phyloP scores from a whole-genome alignment of 2,797 vertebrate species.

The Alcedo atthis region DNA sequence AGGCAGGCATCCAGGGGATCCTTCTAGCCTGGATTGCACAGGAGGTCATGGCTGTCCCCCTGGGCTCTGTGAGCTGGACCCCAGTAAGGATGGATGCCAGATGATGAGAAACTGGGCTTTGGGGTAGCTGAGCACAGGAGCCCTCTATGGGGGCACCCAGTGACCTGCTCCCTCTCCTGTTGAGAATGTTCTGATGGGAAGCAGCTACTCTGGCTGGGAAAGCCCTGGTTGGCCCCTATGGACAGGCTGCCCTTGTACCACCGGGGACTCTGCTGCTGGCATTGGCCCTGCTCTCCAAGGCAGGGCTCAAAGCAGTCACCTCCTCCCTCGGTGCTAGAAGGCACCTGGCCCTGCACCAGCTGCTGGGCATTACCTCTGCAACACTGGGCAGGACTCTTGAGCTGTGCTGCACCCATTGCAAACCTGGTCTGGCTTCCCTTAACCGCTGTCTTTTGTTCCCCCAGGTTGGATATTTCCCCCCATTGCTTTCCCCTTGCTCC shows the following conservation, averaged over 20 bases:
- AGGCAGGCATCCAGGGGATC: background rate
- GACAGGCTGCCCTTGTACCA: background rate
- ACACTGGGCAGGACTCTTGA: background rate
- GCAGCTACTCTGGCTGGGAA: background rate
- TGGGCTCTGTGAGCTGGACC: background rate
- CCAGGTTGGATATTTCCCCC: background rate
- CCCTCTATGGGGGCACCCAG: background rate
- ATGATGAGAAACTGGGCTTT: accelerated
- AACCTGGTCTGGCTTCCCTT: background rate
- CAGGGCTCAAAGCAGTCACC: background rate
- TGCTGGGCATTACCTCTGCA: accelerated
- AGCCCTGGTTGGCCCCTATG: background rate
- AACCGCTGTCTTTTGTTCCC: background rate
- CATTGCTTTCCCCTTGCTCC: background rate
- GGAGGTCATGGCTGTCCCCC: background rate
- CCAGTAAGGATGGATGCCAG: accelerated
- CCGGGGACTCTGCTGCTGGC: background rate
- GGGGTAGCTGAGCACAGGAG: accelerated
- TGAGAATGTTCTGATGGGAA: background rate
- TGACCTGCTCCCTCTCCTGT: background rate
- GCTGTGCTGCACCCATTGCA: background rate
- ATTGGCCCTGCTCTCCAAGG: background rate
- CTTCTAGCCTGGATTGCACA: background rate
- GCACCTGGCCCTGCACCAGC: accelerated
- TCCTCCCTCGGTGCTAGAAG: accelerated